Base-by-base conservation (phyloP, 2,797 vertebrate genomes). In the Arnoldichthys spilopterus region DNA sequence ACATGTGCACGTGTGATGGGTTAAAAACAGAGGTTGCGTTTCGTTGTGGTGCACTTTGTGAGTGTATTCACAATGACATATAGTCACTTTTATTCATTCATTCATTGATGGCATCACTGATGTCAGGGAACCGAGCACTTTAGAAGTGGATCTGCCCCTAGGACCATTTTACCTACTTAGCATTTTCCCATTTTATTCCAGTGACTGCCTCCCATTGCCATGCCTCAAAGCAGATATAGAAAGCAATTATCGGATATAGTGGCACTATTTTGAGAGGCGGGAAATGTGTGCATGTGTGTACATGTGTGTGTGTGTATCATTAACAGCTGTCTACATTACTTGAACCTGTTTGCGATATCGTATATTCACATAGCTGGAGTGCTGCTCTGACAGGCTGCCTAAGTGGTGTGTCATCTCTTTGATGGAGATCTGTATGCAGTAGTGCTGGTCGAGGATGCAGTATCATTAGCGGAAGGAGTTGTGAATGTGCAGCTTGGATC, bases 401-500 rank as follows among this genome's bases (percentile, higher is more conserved):
- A 79, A 81, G 78, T 73, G 72, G 69, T 34, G 74, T 73, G 76
- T 83, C 81, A 74, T 75, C 63, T 66, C 68, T 78, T 67, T 61
- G 58, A 82, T 70, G 30, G 70, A 63, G 77, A 78, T 68, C 79
- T 72, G 58, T 49, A 70, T 58, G 58, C 74, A 76, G 77, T 72
- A 9, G 51, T 70, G 45, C 30, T 8, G 40, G 49, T 53, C 47
- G 72, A n/a, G 47, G 24, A 18, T 58, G 63, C n/a, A n/a, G 77
- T 84, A 79, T 85, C 82, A 79, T 84, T 82, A 83, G 81, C 20
- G 13, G 45, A 68, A 77, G 49, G 47, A 70, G 79, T 70, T 72
- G 76, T 18, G n/a, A 49, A 69, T 69, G 58, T 72, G 63, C 75
- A 80, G 71, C 72, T 63, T 28, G 16, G 37, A 68, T 74, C 63